These are phyloP conservation scores for Anolis apletophallus DNA, from an alignment of 2,797 vertebrate genomes.

Conservation along the genomic window DNA sequence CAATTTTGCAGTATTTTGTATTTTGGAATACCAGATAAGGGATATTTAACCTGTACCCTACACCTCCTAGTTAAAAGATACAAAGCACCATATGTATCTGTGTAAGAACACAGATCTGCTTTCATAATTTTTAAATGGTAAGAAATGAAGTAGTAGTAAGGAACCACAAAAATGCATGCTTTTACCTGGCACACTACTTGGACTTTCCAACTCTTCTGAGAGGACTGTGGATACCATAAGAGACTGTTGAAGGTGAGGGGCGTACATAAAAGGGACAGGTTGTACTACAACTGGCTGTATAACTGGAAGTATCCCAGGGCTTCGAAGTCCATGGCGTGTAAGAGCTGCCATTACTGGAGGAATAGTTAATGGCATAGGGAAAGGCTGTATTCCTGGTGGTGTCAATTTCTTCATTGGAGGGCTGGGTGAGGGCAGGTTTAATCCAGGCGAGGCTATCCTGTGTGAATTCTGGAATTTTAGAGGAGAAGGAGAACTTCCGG, in stretches of 20 bases:
- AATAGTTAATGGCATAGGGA: slow-evolving; percentile 83
- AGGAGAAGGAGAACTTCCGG: slow-evolving; percentile 83
- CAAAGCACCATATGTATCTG: not conserved
- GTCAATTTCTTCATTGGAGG: slow-evolving; percentile 85
- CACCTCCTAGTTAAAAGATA: not conserved
- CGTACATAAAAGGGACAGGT: slow-evolving; percentile 89
- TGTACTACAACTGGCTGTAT: slow-evolving; percentile 89
- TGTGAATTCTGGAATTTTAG: slow-evolving; percentile 80
- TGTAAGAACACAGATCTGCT: not conserved
- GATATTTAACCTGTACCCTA: too few relatives aligned
- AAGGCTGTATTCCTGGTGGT: slow-evolving; percentile 79
- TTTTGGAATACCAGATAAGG: too few relatives aligned
- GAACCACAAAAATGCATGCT: not conserved
- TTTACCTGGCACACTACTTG: slow-evolving; percentile 82
- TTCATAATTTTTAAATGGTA: not conserved
- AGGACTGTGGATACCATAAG: slow-evolving; percentile 86
- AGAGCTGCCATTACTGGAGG: slow-evolving; percentile 83
- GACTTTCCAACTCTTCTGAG: slow-evolving; percentile 83
- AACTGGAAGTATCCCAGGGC: slow-evolving; percentile 83
- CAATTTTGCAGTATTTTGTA: too few relatives aligned
- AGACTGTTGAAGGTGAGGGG: slow-evolving; percentile 85
- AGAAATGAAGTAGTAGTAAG: not conserved
- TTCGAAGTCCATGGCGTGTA: slow-evolving; percentile 79
- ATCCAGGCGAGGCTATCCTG: slow-evolving; percentile 79
- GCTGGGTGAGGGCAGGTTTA: slow-evolving; percentile 80